Base-by-base conservation (phyloP, 1,140 invertebrate species). In the Aphidius ervi region DNA sequence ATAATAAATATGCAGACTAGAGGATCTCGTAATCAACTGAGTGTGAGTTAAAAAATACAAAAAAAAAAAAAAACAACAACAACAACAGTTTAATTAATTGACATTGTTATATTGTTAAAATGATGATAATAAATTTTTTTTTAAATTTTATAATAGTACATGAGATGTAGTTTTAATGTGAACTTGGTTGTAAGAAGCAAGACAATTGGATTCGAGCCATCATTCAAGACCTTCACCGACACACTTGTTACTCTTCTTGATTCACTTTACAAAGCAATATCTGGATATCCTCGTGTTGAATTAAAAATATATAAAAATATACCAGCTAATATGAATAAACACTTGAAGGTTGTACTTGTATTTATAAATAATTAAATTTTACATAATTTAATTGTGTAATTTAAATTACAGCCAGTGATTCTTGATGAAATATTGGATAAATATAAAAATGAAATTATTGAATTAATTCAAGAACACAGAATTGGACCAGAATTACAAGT, bases 131-230 rank as follows among this genome's bases (percentile, higher is more conserved):
- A 49, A 49, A 49, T 39, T 41, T 55, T 61, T 53, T 56, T 40
- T 59, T 37, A 40, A 59, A 62, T 47, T 23, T 56, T 10, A 4
- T 56, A 23, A 50, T 65, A 90, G 87, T 81, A 82, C 57, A 81
- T 74, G 4, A 88, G 90, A 74, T 86, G 88, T 68, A 90, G 90
- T 7, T 93, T 94, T 70, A 82, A 88, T 50, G 80, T 94, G 56
- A 85, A 87, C 45, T 71, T 94, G 9, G 78, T 85, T 1, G 82
- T 90, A 53, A 83, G 86, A 67, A 86, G 87, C 23, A 85, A 85
- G 10, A 77, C 81, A 0, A 86, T 95, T 47, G 81, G 82, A 49
- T 95, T 94, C 75, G 89, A 92, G 58, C 93, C 93, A 2, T 83
- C 86, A 0, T 93, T 95, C 66, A 85, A 86, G 50, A 84, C 85